Percentiles rank a stretch among this genome's conserved stretches.
These are phyloP conservation scores for Daphoenositta chrysoptera DNA, from an alignment of 2,113 vertebrate genomes.

Conservation along the genomic window DNA sequence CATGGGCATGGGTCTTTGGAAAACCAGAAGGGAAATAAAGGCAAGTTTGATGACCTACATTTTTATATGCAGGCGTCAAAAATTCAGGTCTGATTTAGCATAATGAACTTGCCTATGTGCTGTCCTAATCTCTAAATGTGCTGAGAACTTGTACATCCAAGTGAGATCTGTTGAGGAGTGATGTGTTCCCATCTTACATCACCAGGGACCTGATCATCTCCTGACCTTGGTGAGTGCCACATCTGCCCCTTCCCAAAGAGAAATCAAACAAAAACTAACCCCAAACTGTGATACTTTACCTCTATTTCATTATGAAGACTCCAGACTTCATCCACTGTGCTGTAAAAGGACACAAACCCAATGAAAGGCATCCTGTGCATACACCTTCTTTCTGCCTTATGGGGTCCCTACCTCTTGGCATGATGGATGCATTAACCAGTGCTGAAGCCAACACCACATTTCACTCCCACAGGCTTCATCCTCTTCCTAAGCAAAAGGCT, in stretches of 20 bases:
- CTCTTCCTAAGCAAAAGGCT: background rate
- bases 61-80: background rate
- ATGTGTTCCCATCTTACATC: background rate
- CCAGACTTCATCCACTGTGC: conserved; percentile 78
- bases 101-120: accelerated
- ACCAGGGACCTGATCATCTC: background rate
- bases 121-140: background rate
- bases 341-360: conserved; percentile 40
- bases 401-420: background rate
- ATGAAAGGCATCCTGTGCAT: background rate
- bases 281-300: conserved; percentile 57
- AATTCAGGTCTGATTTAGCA: background rate
- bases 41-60: background rate
- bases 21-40: background rate
- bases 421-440: background rate
- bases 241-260: background rate
- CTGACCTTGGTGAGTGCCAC: background rate
- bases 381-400: background rate
- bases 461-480: background rate
- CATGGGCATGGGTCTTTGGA: background rate
- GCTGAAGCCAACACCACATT: background rate
- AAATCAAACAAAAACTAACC: background rate
- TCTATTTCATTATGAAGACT: conserved; percentile 70
- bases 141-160: background rate
- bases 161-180: background rate